These are phyloP conservation scores for Exephanes ischioxanthus DNA, from an alignment of 2,888 invertebrate species.

Conservation along the genomic window DNA sequence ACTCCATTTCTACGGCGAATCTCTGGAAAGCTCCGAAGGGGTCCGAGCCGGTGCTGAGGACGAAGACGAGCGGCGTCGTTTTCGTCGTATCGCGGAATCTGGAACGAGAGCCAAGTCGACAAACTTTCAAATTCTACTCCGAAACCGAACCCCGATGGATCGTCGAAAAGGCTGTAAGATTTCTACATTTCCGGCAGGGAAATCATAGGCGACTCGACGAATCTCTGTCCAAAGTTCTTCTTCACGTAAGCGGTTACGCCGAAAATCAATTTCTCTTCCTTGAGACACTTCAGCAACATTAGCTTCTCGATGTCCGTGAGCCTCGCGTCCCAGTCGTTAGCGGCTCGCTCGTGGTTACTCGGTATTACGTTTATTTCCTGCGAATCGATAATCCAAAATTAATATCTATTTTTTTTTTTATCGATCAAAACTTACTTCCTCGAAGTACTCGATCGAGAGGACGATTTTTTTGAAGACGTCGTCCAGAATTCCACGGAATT, in stretches of 20 bases:
- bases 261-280: slow-evolving; percentile 93
- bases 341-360: slow-evolving; percentile 79
- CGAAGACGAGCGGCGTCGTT: slow-evolving; percentile 93
- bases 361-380: slow-evolving; percentile 88
- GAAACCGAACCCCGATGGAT: not conserved
- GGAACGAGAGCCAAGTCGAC: slow-evolving; percentile 68
- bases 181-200: slow-evolving; percentile 85
- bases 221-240: slow-evolving; percentile 90
- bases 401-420: slow-evolving; percentile 2
- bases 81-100: slow-evolving; percentile 91
- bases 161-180: not conserved
- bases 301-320: slow-evolving; percentile 92
- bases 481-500: slow-evolving; percentile 86
- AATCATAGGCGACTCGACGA: slow-evolving; percentile 93
- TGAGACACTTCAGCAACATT: slow-evolving; percentile 91
- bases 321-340: slow-evolving; percentile 88
- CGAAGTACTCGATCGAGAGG: slow-evolving; percentile 88
- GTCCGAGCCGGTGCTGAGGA: slow-evolving; percentile 95
- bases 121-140: not conserved
- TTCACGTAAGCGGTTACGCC: slow-evolving; percentile 93
- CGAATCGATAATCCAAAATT: slow-evolving; percentile 8
- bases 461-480: slow-evolving; percentile 87
- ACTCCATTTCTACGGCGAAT: slow-evolving; percentile 92
- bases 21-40: slow-evolving; percentile 93
- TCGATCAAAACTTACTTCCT: slow-evolving; percentile 84